Evolutionary conservation across 1,140 invertebrate genomes (phyloP).

Genomic region (Gryon sp.): DNA sequence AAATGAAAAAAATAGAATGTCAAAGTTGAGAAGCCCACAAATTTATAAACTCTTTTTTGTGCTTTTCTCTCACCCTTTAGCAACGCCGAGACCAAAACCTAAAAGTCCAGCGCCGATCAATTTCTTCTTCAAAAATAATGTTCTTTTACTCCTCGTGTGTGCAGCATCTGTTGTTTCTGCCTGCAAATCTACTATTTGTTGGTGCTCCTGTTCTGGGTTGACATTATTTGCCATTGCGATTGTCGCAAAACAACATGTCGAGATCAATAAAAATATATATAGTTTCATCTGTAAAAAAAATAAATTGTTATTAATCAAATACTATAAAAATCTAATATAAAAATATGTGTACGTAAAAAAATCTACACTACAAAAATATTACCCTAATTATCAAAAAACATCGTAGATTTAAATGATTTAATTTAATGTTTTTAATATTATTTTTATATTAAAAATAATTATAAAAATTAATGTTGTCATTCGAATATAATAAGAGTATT

Average conservation of each 20-base stretch:
- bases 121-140: conserved; percentile 74
- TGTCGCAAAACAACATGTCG: conserved; percentile 53
- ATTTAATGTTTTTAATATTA: no score
- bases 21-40: conserved; percentile 50
- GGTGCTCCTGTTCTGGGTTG: conserved; percentile 29
- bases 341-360: no score
- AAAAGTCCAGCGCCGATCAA: conserved; percentile 72
- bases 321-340: no score
- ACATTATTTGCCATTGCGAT: conserved; percentile 45
- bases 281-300: conserved; percentile 67
- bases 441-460: no score
- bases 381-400: no score
- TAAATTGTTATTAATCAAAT: not conserved
- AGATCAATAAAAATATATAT: conserved; percentile 33
- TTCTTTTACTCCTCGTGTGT: conserved; percentile 67
- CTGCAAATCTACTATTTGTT: conserved; percentile 25
- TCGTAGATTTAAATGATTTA: no score
- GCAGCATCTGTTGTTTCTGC: conserved; percentile 32
- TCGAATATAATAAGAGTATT: no score
- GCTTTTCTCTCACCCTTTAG: conserved; percentile 71
- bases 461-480: no score
- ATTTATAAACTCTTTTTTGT: conserved; percentile 4
- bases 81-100: conserved; percentile 72
- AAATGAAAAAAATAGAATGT: no score
- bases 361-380: no score